Evolutionary conservation across 2,113 vertebrate species (phyloP).

Genomic region (Dascyllus trimaculatus): DNA sequence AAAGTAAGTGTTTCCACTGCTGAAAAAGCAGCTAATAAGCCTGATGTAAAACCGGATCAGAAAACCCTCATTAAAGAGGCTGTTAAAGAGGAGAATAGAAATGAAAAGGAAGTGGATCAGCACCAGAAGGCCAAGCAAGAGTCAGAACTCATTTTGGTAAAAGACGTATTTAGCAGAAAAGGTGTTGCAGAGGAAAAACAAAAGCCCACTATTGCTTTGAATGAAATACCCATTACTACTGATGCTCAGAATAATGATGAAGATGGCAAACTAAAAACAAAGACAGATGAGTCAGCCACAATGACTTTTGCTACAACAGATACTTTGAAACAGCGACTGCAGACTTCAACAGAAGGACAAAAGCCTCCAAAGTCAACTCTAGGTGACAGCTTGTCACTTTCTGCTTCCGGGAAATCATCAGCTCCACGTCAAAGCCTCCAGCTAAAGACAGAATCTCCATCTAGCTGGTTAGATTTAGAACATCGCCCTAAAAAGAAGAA

Average conservation of each 20-base stretch:
- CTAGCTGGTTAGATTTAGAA: slow-evolving; percentile 79
- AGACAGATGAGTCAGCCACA: not conserved
- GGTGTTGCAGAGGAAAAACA: slow-evolving; percentile 22
- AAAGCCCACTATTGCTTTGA: not conserved
- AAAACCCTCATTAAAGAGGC: not conserved
- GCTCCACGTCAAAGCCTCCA: slow-evolving; percentile 50
- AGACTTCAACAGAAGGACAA: slow-evolving; percentile 8
- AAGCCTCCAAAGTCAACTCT: slow-evolving; percentile 6
- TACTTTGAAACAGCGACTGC: slow-evolving; percentile 17
- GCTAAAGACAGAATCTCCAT: slow-evolving; percentile 59
- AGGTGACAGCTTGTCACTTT: slow-evolving; percentile 6
- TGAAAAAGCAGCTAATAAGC: not conserved
- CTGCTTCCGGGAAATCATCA: slow-evolving; percentile 43
- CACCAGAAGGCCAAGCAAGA: slow-evolving; percentile 25
- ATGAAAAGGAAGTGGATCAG: slow-evolving; percentile 1
- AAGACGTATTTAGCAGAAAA: not conserved
- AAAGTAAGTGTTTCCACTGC: not conserved
- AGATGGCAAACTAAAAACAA: slow-evolving; percentile 13
- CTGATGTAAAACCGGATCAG: slow-evolving; percentile 16
- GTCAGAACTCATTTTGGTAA: slow-evolving; percentile 1
- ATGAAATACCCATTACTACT: not conserved
- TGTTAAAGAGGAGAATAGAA: not conserved
- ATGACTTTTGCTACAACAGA: not conserved
- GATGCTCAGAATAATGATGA: slow-evolving; percentile 23
- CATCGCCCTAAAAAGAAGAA: slow-evolving; percentile 68